Percentiles rank a stretch among this genome's conserved stretches.
Evolutionary conservation across 2,888 invertebrate species (phyloP).

Genomic region (Enchytraeus crypticus): DNA sequence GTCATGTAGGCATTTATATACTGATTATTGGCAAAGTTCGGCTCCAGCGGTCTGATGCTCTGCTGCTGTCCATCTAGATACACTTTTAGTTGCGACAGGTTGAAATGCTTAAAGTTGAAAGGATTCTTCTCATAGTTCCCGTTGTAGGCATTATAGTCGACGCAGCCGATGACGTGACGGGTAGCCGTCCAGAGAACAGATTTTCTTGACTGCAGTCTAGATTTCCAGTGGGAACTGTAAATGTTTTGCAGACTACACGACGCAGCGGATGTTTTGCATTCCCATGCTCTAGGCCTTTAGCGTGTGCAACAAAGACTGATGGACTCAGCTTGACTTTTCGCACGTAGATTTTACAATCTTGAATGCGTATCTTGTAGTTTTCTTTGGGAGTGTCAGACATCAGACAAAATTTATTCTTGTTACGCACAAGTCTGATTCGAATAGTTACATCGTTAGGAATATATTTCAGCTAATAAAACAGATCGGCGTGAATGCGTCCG

Average conservation of each 20-base stretch:
- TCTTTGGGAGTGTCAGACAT: background rate
- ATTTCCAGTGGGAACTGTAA: background rate
- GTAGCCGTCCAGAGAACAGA: background rate
- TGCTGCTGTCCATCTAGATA: background rate
- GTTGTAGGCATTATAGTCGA: background rate
- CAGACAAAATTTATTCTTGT: background rate
- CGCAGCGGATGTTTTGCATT: background rate
- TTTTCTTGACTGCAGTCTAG: background rate
- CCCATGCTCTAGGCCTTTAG: background rate
- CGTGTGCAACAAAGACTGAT: background rate
- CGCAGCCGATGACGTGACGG: background rate
- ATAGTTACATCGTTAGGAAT: background rate
- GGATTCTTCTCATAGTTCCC: background rate
- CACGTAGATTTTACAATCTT: background rate
- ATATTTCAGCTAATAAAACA: background rate
- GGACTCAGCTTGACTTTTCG: background rate
- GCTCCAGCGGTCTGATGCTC: background rate
- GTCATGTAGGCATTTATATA: background rate
- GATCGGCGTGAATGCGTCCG: background rate
- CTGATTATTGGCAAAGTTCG: background rate
- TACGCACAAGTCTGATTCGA: background rate
- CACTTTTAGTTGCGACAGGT: background rate
- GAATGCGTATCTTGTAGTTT: background rate
- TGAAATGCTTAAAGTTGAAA: background rate
- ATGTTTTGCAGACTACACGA: background rate